Percentiles rank a stretch among this genome's conserved stretches.
Conservation (phyloP, 2,888 invertebrate species). For the Drosophila robusta region DNA sequence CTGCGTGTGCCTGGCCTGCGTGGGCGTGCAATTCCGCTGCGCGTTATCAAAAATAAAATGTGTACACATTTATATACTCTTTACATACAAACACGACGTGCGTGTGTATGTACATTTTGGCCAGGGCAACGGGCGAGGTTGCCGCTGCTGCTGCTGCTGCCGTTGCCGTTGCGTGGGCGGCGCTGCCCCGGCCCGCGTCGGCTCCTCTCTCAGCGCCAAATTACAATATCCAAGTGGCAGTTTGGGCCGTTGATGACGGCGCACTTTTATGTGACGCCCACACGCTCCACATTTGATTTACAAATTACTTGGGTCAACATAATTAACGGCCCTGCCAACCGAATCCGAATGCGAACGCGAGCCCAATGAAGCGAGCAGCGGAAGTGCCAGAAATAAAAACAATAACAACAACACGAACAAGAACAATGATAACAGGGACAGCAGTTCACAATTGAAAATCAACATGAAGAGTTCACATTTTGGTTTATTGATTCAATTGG, state of each 20-base stretch:
- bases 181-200: slow-evolving; percentile 12
- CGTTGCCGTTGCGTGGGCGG: slow-evolving; percentile 64
- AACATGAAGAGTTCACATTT: slow-evolving; percentile 49
- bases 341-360: slow-evolving; percentile 27
- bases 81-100: background rate
- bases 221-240: slow-evolving; percentile 60
- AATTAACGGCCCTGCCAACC: slow-evolving; percentile 67
- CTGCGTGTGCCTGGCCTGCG: slow-evolving; percentile 45
- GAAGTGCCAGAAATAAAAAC: slow-evolving; percentile 44
- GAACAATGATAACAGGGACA: background rate
- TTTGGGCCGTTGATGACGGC: slow-evolving; percentile 55
- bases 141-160: slow-evolving; percentile 15
- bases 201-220: slow-evolving; percentile 42
- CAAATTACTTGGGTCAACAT: slow-evolving; percentile 70
- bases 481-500: slow-evolving; percentile 75
- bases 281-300: slow-evolving; percentile 60
- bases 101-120: slow-evolving; percentile 33
- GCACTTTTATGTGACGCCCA: slow-evolving; percentile 56
- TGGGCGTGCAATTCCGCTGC: slow-evolving; percentile 72
- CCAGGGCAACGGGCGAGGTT: slow-evolving; percentile 50
- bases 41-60: slow-evolving; percentile 74
- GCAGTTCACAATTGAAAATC: slow-evolving; percentile 52
- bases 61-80: slow-evolving; percentile 46
- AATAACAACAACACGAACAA: slow-evolving; percentile 17
- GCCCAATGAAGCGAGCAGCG: slow-evolving; percentile 44